Percentiles rank a stretch among this genome's conserved stretches.
Conservation (phyloP, 2,113 vertebrate genomes). For the Boulengeromyrus knoepffleri region DNA sequence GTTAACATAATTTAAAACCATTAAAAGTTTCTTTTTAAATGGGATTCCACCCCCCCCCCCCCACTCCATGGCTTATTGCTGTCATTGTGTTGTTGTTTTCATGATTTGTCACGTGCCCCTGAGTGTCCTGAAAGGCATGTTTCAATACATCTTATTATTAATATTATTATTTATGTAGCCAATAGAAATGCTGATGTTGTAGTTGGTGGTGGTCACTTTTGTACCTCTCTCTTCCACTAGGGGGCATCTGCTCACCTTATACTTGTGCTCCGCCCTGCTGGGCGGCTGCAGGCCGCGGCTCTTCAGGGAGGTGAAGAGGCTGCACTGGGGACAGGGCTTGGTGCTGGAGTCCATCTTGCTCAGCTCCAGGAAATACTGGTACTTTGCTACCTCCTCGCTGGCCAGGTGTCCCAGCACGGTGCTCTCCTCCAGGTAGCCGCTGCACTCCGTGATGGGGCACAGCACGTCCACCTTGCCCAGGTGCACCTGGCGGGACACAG, state of each 20-base stretch:
- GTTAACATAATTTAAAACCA: background rate
- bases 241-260: constrained; percentile 72
- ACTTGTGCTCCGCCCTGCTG: constrained; percentile 82
- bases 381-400: constrained; percentile 81
- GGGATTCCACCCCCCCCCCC: background rate
- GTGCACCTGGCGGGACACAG: constrained; percentile 66
- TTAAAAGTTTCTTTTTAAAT: background rate
- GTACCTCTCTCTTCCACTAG: background rate
- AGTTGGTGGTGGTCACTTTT: background rate
- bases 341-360: constrained; percentile 89
- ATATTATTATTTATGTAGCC: background rate
- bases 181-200: background rate
- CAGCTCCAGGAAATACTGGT: constrained; percentile 91
- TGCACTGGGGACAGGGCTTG: constrained; percentile 96
- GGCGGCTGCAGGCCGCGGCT: constrained; percentile 67
- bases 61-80: background rate
- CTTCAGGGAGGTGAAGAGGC: constrained; percentile 86
- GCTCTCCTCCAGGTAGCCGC: constrained; percentile 81
- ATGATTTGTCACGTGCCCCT: background rate
- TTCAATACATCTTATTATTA: background rate
- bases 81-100: background rate
- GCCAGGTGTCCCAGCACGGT: constrained; percentile 75
- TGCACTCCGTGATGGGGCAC: constrained; percentile 91
- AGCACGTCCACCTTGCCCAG: constrained; percentile 75
- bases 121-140: background rate